These are phyloP conservation scores for Liparis tanakae DNA, from an alignment of 2,797 vertebrate species.

Conservation along the genomic window DNA sequence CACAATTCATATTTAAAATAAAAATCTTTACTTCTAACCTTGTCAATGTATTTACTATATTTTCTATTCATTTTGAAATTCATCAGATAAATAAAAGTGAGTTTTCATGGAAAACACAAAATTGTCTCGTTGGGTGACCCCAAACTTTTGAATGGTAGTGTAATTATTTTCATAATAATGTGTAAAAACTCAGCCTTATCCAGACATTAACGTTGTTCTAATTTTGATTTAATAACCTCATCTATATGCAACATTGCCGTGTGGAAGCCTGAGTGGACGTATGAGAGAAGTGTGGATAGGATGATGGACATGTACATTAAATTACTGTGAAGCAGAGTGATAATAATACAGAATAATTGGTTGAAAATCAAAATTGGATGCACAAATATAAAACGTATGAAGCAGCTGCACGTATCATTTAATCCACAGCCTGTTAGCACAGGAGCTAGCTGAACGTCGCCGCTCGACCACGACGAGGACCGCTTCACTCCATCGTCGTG, in stretches of 20 bases:
- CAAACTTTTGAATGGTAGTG: no score
- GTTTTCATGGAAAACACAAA: no score
- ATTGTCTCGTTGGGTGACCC: no score
- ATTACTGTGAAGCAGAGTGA: neutral
- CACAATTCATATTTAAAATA: no score
- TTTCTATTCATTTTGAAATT: no score
- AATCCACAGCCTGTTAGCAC: neutral
- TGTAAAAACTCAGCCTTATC: neutral
- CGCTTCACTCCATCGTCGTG: slow-evolving; percentile 12
- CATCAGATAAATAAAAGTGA: no score
- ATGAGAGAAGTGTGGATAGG: neutral
- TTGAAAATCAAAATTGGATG: neutral
- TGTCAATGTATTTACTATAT: no score
- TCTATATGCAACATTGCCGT: neutral
- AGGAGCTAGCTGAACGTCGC: neutral
- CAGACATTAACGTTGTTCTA: neutral
- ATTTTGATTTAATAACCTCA: neutral
- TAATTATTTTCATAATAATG: neutral
- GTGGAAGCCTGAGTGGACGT: neutral
- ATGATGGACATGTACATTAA: neutral
- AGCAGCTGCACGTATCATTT: slow-evolving; percentile 2
- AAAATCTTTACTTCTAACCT: no score
- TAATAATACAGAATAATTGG: neutral
- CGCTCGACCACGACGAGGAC: slow-evolving; percentile 9
- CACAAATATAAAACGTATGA: neutral